These are phyloP conservation scores for Corydoras maculifer DNA, from an alignment of 2,113 vertebrate species.

Conservation along the genomic window DNA sequence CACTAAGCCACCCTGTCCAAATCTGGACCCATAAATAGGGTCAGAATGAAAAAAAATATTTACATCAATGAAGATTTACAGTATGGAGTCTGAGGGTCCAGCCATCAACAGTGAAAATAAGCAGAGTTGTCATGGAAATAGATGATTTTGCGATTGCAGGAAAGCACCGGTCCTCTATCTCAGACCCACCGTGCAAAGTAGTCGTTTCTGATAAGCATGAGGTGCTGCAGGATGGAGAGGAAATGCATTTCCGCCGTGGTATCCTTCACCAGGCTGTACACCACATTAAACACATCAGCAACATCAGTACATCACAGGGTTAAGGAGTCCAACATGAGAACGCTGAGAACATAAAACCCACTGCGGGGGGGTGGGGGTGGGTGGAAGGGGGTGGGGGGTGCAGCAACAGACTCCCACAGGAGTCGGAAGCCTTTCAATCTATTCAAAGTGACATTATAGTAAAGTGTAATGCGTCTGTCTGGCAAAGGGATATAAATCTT, in stretches of 20 bases:
- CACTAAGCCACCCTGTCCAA: too few relatives aligned
- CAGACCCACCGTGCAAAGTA: conserved; percentile 81
- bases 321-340: conserved; percentile 62
- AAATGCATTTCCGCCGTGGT: conserved; percentile 81
- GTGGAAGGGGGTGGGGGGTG: too few relatives aligned
- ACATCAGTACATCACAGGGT: conserved; percentile 72
- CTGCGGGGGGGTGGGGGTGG: background rate
- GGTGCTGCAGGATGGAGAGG: conserved; percentile 93
- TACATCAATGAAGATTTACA: too few relatives aligned
- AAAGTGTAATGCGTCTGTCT: conserved; percentile 17
- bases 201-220: conserved; percentile 89
- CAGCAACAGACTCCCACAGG: background rate
- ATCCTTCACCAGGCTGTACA: conserved; percentile 85
- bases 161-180: background rate
- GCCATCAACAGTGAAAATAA: too few relatives aligned
- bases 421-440: background rate
- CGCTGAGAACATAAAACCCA: background rate
- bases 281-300: conserved; percentile 82
- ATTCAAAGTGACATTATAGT: conserved; percentile 7
- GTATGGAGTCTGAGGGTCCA: too few relatives aligned
- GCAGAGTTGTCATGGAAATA: too few relatives aligned
- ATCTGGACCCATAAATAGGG: too few relatives aligned
- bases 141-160: background rate
- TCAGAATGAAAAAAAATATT: too few relatives aligned
- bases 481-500: conserved; percentile 12